Evolutionary conservation across 37 sponge, comb jelly and placozoan genomes (phyloP), one percentile per base, ranked within the genome.

Genomic region (Dysidea cf. avara): DNA sequence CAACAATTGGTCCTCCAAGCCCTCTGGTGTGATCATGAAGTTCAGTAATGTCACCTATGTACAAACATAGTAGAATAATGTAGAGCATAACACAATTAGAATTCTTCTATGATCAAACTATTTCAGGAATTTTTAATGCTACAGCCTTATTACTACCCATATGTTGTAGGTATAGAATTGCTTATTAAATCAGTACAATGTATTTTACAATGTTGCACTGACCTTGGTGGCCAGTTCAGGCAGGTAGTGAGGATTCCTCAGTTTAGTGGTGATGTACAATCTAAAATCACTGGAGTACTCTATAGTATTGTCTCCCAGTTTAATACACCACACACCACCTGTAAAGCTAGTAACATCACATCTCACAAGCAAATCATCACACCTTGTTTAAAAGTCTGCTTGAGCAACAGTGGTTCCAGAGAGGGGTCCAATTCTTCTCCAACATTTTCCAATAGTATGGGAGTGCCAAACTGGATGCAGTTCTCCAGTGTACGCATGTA

Each of bases 11-110:
- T 98, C 99, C 61, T 94, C 96, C 67, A 98, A 72, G 25, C 99
- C 99, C 60, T 98, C 96, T 0, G 96, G 99, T 46, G 99, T 98
- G 75, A 98, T 98, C 99, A 98, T 98, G 70, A 98, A 98, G 84
- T 98, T 98, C 55, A 98, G 84, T 14, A 98, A 90, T 2, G 96
- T 78, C 67, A 81, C 82, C 46, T 43, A 9, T 5, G 46, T 9
- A 43, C 5, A 12, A 9, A 56, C 30, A 56, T 13, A 56, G 12
- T n/a, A n/a, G n/a, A n/a, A n/a, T n/a, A n/a, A n/a, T n/a, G n/a
- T n/a, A n/a, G n/a, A n/a, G n/a, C n/a, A n/a, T n/a, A n/a, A n/a
- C n/a, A n/a, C n/a, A n/a, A n/a, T n/a, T n/a, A n/a, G n/a, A n/a
- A n/a, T n/a, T n/a, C n/a, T n/a, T n/a, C n/a, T n/a, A n/a, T n/a